Evolutionary conservation across 1,140 invertebrate genomes (phyloP).

Genomic region (Bombyx mandarina): DNA sequence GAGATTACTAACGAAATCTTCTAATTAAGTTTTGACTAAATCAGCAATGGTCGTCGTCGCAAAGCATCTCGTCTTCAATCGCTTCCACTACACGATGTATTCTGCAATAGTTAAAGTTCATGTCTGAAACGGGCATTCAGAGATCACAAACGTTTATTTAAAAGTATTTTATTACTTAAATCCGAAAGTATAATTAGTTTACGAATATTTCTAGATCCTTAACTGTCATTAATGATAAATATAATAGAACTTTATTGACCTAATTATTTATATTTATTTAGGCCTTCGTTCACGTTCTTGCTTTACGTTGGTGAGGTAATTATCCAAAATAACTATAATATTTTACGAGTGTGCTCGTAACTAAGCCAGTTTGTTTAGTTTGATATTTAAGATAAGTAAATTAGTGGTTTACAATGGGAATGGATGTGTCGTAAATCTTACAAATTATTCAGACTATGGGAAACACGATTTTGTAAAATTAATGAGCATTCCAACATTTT

Average conservation of each 20-base stretch:
- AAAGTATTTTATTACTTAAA: conserved; percentile 5
- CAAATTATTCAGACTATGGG: conserved; percentile 5
- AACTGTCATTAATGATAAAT: conserved; percentile 15
- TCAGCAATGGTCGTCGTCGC: conserved; percentile 25
- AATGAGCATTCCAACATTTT: not conserved
- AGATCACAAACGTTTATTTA: conserved; percentile 26
- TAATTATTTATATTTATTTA: conserved; percentile 20
- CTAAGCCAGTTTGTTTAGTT: conserved; percentile 8
- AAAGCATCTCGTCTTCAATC: conserved; percentile 29
- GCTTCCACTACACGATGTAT: conserved; percentile 34
- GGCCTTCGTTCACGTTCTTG: conserved; percentile 13
- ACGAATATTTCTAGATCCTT: conserved; percentile 19
- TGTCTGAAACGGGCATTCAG: conserved; percentile 23
- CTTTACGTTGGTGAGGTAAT: conserved; percentile 8
- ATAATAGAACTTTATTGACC: conserved; percentile 15
- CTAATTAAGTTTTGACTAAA: not conserved
- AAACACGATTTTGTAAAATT: conserved; percentile 4
- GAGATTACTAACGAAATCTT: too few species aligned
- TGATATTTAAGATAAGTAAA: conserved; percentile 8
- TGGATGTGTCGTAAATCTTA: conserved; percentile 6
- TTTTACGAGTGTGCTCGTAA: conserved; percentile 5
- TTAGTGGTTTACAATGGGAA: conserved; percentile 10
- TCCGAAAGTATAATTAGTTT: conserved; percentile 16
- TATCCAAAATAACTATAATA: conserved; percentile 10
- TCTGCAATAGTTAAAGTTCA: conserved; percentile 29